A percentile compares a stretch with the other conserved stretches of the same genome.
Conservation (phyloP, 2,113 vertebrate species). For the Callorhinus ursinus region DNA sequence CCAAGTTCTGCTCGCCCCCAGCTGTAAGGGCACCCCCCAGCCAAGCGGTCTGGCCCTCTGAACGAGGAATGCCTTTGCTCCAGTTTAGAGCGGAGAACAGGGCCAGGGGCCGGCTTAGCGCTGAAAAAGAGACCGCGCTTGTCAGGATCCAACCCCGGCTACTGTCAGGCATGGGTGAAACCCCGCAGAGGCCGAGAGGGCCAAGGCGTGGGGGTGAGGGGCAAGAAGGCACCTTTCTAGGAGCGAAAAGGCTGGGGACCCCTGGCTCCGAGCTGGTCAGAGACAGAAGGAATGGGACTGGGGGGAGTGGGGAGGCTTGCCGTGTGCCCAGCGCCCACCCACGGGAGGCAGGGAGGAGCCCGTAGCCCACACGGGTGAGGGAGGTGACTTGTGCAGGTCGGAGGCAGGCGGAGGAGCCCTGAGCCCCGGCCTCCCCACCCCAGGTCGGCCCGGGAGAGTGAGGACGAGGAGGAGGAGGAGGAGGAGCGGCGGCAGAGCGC, state of each 20-base stretch:
- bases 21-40: background rate
- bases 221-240: background rate
- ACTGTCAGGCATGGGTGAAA: background rate
- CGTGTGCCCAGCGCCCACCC: background rate
- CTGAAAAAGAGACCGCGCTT: background rate
- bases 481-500: slow-evolving; percentile 92
- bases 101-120: rapidly evolving
- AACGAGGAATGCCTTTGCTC: background rate
- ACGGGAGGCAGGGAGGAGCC: background rate
- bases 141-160: background rate
- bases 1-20: background rate
- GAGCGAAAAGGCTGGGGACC: background rate
- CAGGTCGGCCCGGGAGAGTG: slow-evolving; percentile 94
- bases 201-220: background rate
- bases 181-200: background rate
- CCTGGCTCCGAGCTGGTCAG: background rate
- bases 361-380: rapidly evolving
- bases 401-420: background rate
- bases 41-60: background rate
- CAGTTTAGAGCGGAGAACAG: background rate
- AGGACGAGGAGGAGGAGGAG: slow-evolving; percentile 90
- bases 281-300: background rate
- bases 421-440: background rate
- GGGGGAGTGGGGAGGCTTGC: background rate
- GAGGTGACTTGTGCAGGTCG: background rate